Conservation (phyloP, 2,797 vertebrate species). For the Trematomus bernacchii region DNA sequence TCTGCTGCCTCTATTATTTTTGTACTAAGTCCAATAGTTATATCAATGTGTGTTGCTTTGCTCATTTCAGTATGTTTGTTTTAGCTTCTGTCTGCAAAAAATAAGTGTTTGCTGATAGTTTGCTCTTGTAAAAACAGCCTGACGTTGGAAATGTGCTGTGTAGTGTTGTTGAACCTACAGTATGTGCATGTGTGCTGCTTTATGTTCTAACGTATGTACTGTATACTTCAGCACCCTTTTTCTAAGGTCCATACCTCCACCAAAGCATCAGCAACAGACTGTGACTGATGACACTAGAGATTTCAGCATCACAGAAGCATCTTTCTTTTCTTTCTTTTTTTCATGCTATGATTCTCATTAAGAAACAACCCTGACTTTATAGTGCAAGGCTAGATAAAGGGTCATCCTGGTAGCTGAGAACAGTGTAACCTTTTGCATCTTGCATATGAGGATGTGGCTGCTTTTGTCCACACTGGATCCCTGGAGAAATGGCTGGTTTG, state of each 20-base stretch:
- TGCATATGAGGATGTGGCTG: no score
- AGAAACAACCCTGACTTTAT: background rate
- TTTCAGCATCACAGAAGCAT: background rate
- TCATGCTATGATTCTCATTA: background rate
- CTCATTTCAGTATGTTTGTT: conserved; percentile 10
- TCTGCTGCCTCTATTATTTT: background rate
- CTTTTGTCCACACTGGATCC: conserved; percentile 2
- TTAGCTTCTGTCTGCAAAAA: background rate
- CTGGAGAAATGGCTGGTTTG: background rate
- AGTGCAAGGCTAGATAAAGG: background rate
- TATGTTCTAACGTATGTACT: background rate
- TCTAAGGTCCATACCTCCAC: background rate
- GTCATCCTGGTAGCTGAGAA: background rate
- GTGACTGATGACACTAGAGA: background rate
- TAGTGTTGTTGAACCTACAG: background rate
- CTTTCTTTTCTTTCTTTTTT: background rate
- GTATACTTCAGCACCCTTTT: background rate
- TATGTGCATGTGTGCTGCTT: background rate
- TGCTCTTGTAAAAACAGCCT: conserved; percentile 1
- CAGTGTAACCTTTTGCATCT: conserved; percentile 1
- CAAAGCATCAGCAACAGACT: background rate
- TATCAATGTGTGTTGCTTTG: conserved; percentile 8
- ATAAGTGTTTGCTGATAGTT: background rate
- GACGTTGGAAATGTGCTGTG: background rate
- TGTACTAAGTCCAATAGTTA: background rate